A percentile compares a stretch with the other conserved stretches of the same genome.
Conservation (phyloP, 1,140 invertebrate species). For the Nomia melanderi region DNA sequence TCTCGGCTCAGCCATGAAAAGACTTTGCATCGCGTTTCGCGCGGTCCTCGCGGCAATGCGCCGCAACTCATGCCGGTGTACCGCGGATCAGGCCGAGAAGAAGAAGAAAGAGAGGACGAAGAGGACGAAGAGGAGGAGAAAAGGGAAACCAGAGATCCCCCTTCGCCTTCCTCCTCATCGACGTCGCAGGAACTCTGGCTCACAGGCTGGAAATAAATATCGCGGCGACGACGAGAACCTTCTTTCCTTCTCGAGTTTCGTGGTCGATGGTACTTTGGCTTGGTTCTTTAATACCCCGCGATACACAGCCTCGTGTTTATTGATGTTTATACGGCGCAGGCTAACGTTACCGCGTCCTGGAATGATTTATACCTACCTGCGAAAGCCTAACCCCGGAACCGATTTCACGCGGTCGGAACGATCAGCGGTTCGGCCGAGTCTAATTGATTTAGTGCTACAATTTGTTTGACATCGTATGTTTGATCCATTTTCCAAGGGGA, state of each 20-base stretch:
- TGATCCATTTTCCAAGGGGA: no score
- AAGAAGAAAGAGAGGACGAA: neutral
- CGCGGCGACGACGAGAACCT: slow-evolving; percentile 28
- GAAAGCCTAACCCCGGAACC: neutral
- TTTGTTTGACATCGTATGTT: no score
- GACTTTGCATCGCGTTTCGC: slow-evolving; percentile 49
- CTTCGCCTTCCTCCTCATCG: slow-evolving; percentile 24
- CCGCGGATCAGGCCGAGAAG: slow-evolving; percentile 2
- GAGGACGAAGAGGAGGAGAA: neutral
- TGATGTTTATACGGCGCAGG: slow-evolving; percentile 41
- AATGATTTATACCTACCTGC: slow-evolving; percentile 42
- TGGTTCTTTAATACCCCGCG: slow-evolving; percentile 2
- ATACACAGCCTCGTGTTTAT: slow-evolving; percentile 36
- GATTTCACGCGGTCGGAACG: neutral
- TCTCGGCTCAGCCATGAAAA: slow-evolving; percentile 45
- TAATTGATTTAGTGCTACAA: slow-evolving; percentile 19
- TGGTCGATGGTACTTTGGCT: slow-evolving; percentile 27
- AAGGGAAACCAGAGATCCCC: slow-evolving; percentile 50
- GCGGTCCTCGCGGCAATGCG: slow-evolving; percentile 67
- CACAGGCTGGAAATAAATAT: slow-evolving; percentile 50
- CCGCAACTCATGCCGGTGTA: slow-evolving; percentile 56
- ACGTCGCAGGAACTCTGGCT: slow-evolving; percentile 48
- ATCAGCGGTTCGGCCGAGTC: neutral
- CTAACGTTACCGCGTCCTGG: slow-evolving; percentile 26
- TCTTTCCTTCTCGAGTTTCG: slow-evolving; percentile 38